Evolutionary conservation across 2,113 vertebrate species (phyloP).

Genomic region (Ctenodactylus gundi): DNA sequence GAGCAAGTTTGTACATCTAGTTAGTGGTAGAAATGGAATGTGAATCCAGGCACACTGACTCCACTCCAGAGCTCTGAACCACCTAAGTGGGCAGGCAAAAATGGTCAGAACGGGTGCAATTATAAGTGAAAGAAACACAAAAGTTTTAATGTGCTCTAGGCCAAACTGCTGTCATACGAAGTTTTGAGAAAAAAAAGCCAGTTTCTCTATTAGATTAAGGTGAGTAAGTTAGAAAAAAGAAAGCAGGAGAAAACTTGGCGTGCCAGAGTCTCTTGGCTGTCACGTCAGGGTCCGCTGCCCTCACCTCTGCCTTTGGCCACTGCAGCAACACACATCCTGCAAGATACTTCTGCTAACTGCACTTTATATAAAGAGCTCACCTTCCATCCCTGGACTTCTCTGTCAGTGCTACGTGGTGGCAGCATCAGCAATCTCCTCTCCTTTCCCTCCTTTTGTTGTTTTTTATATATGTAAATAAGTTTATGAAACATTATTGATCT

Average conservation of each 20-base stretch:
- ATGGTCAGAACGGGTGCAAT: background rate
- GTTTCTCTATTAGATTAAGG: slow-evolving; percentile 4
- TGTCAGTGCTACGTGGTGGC: too few relatives aligned
- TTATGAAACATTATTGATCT: background rate
- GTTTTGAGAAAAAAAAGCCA: slow-evolving; percentile 37
- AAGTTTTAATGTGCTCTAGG: slow-evolving; percentile 13
- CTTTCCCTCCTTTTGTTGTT: background rate
- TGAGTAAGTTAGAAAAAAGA: slow-evolving; percentile 21
- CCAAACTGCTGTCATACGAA: background rate
- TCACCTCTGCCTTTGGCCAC: background rate
- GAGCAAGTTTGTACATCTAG: background rate
- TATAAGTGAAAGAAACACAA: slow-evolving; percentile 4
- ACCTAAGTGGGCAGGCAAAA: background rate
- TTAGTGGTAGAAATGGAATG: background rate
- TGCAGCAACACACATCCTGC: rapidly evolving
- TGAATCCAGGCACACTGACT: background rate
- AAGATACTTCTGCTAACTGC: background rate
- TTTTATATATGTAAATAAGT: background rate
- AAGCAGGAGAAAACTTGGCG: background rate
- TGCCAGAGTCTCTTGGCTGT: background rate
- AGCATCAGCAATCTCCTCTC: background rate
- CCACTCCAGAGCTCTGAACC: background rate
- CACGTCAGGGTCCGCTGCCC: background rate
- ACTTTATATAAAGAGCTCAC: background rate
- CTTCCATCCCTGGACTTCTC: background rate